Evolutionary conservation across 2,888 invertebrate genomes (phyloP).

Genomic region (Periphyllus acericola): DNA sequence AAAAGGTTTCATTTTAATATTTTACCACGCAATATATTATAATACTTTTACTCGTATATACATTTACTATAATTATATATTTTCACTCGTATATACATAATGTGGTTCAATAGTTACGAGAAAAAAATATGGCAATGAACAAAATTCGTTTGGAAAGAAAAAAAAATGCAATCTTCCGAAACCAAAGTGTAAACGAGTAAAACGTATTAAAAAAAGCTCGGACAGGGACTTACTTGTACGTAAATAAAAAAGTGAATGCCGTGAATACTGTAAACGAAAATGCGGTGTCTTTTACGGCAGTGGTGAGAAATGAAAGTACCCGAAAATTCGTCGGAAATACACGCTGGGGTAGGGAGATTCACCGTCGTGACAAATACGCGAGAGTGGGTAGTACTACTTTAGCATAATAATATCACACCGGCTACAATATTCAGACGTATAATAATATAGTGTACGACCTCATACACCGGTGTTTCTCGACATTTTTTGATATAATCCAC

Average conservation of each 20-base stretch:
- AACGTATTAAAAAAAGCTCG: background rate
- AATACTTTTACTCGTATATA: background rate
- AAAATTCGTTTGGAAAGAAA: background rate
- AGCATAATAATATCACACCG: no score
- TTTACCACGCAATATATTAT: background rate
- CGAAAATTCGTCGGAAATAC: no score
- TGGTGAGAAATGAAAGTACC: no score
- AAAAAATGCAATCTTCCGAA: background rate
- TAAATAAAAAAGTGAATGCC: background rate
- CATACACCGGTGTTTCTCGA: no score
- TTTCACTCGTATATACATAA: background rate
- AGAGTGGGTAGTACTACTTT: no score
- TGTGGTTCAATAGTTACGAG: background rate
- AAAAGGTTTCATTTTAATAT: background rate
- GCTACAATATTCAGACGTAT: no score
- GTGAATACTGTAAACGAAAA: background rate
- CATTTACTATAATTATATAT: no score
- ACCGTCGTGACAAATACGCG: no score
- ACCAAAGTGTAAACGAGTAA: background rate
- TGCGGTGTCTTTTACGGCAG: no score
- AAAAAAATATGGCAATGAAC: background rate
- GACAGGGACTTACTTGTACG: background rate
- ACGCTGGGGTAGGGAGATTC: no score
- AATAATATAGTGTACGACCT: no score
- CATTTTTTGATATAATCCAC: no score